Conservation (phyloP, 2,113 vertebrate species). For the Carollia perspicillata region DNA sequence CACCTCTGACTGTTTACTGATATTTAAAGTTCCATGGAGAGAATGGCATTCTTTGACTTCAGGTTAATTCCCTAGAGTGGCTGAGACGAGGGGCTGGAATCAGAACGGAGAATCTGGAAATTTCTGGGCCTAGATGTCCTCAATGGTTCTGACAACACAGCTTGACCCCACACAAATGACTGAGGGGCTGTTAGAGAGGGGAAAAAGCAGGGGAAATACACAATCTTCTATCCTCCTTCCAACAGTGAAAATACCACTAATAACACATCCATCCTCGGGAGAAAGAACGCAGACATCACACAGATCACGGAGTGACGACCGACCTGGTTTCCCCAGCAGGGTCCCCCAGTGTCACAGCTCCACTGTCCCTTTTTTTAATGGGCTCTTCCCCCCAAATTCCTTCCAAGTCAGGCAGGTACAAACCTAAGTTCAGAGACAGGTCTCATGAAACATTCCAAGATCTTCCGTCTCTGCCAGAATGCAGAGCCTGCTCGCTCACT, state of each 20-base stretch:
- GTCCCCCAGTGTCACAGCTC: background rate
- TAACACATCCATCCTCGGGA: background rate
- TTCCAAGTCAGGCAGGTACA: background rate
- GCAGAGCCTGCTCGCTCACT: background rate
- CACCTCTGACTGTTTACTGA: background rate
- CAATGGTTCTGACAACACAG: background rate
- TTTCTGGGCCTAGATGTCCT: background rate
- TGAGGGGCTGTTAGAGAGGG: background rate
- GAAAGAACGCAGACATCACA: background rate
- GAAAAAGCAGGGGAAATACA: background rate
- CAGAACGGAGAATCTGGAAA: background rate
- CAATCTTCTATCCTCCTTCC: background rate
- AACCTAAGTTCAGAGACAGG: background rate
- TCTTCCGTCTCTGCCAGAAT: background rate
- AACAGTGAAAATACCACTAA: constrained; percentile 35
- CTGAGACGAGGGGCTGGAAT: background rate
- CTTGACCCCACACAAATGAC: background rate
- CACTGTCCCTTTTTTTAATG: background rate
- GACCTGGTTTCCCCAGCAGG: background rate
- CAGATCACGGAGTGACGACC: background rate
- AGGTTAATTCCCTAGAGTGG: background rate
- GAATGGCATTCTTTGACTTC: background rate
- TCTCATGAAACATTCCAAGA: background rate
- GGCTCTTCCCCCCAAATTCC: background rate
- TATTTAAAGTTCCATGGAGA: background rate